Evolutionary conservation across 2,797 vertebrate species (phyloP), one percentile per base, ranked within the genome.

Genomic region (Sparidentex hasta): DNA sequence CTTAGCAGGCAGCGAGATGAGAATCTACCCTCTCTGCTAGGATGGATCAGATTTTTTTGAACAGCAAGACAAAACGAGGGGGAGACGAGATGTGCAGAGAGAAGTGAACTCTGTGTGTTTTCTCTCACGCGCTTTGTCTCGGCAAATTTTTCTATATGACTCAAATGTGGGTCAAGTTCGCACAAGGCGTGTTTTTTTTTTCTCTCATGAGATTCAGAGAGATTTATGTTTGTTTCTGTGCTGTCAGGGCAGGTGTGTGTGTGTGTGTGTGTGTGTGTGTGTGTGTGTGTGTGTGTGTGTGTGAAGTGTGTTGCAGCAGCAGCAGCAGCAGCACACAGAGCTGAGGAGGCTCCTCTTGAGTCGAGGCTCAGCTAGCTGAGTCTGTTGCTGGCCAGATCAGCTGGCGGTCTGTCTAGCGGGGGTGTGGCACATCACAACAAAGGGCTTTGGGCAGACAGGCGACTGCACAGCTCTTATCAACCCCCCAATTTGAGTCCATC

Each of bases 301-400:
- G 48, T 44, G 51, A 2, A 6, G 46, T 29, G 59, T 58, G 46
- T 41, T 38, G 38, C 38, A 38, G 38, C 33, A 8, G 33, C 33
- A 33, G 33, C 33, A 3, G 38, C 38, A 38, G 38, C 38, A 11
- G 38, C 78, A 71, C 13, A 46, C 13, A 14, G 65, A 86, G 71
- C 76, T 25, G 62, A 76, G 82, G 86, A 74, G 79, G 68, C 88
- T 92, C 76, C 72, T 33, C 29, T 33, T 88, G 78, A 62, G 88
- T 96, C 96, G 87, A 95, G 82, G 94, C 93, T 96, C 96, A 76
- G 80, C 94, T 96, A 96, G 95, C 92, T 92, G 91, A 95, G 96
- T 96, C 96, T 96, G 96, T 96, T 96, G 95, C 96, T 96, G 96
- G 95, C 96, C 96, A 96, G 95, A 96, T 95, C 95, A 96, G 95